phyloP scores from a whole-genome alignment of 2,888 invertebrate genomes.

The Sepioteuthis lessoniana region DNA sequence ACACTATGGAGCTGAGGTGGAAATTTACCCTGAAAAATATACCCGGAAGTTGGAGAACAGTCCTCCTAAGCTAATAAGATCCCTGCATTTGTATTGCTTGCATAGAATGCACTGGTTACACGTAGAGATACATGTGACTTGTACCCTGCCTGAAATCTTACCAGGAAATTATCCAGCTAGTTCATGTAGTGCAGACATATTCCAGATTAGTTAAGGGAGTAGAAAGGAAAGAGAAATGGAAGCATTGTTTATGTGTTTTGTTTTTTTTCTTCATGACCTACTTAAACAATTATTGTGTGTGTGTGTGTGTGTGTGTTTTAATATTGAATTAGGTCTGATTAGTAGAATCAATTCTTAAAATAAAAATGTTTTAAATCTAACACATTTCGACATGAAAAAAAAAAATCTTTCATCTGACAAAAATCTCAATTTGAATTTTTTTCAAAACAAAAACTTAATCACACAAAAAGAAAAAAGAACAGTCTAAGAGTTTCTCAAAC shows the following conservation, averaged over 20 bases:
- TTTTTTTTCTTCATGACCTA: background rate
- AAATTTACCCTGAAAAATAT: slow-evolving; percentile 33
- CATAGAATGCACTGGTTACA: slow-evolving; percentile 33
- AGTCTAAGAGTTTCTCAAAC: background rate
- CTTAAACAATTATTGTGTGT: background rate
- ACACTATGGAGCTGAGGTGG: slow-evolving; percentile 33
- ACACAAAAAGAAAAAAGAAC: background rate
- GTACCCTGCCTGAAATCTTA: slow-evolving; percentile 33
- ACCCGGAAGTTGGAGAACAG: slow-evolving; percentile 33
- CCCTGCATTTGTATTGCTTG: slow-evolving; percentile 33
- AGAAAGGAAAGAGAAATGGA: background rate
- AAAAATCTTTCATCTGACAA: background rate
- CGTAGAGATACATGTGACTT: slow-evolving; percentile 6
- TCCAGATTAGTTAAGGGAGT: background rate
- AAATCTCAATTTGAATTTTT: too few relatives aligned
- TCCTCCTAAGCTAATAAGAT: slow-evolving; percentile 21
- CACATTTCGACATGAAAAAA: background rate
- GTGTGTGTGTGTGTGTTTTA: background rate
- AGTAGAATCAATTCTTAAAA: background rate
- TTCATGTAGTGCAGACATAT: slow-evolving; percentile 18
- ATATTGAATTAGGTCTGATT: background rate
- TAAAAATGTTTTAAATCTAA: background rate
- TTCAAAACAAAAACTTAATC: background rate
- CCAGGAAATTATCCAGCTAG: slow-evolving; percentile 6
- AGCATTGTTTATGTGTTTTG: too few relatives aligned